Base-by-base conservation (phyloP, 1,140 invertebrate species). In the Bombus difficillimus region DNA sequence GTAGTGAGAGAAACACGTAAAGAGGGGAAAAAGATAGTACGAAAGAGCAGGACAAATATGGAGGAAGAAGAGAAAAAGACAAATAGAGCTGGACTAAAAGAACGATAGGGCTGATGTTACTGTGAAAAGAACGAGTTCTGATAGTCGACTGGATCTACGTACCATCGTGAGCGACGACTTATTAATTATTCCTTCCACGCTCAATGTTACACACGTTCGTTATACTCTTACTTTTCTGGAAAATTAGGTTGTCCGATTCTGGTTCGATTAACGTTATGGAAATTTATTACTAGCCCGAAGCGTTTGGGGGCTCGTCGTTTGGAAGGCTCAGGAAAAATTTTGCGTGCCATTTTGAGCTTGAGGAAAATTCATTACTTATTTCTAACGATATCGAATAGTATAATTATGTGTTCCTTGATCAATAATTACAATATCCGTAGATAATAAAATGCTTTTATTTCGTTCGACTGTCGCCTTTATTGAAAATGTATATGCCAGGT, bases 101-200 rank as follows among this genome's bases (percentile, higher is more conserved):
- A 74, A 77, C n/a, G 76, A 76, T 39, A 64, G 78, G 59, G 12
- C 28, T 28, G 64, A 86, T n/a, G 59, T 57, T 72, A 71, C 66
- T 25, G 85, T 80, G 86, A 89, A 82, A 39, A 53, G 66, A 59
- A 90, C 87, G 75, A 86, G 85, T 91, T 83, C 89, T 89, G 87
- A 87, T 87, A 87, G 88, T 47, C 85, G 72, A 83, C 89, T 83
- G 77, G 77, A 86, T 89, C 71, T 53, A 57, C 28, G 81, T 74
- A 62, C 77, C 6, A 68, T 37, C 41, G 32, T 66, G 72, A 47
- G 57, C 73, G 68, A 72, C 47, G 76, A 53, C 86, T 90, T 92
- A 88, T 88, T 92, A 90, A 92, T 91, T 92, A 91, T 87, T 85
- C 79, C 66, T 59, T 81, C 81, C 75, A 43, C 9, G 25, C 57